Conservation (phyloP, 2,888 invertebrate genomes). For the Caradrina kadenii region DNA sequence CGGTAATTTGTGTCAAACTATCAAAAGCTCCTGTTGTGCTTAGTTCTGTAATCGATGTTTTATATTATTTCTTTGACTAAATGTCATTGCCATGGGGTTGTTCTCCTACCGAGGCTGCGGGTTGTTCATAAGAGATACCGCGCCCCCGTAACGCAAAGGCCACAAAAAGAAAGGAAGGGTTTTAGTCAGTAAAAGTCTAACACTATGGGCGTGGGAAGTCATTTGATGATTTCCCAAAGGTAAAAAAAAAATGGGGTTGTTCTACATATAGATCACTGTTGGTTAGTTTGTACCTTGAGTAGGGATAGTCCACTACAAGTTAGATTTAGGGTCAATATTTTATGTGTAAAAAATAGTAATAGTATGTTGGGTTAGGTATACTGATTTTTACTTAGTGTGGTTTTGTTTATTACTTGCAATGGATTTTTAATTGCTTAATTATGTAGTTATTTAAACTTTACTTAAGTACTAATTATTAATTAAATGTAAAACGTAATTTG, state of each 20-base stretch:
- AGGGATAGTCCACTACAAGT: neutral
- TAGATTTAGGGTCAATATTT: slow-evolving; percentile 17
- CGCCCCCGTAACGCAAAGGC: no score
- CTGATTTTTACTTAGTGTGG: no score
- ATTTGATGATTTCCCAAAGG: no score
- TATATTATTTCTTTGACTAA: neutral
- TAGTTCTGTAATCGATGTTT: neutral
- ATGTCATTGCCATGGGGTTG: neutral
- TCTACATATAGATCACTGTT: no score
- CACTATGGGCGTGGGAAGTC: no score
- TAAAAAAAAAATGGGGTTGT: no score
- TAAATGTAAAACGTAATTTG: neutral
- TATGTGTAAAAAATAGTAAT: slow-evolving; percentile 18
- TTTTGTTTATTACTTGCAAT: neutral
- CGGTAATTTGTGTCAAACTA: slow-evolving; percentile 21
- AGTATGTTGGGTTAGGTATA: no score
- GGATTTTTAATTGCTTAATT: neutral
- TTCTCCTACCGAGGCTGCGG: no score
- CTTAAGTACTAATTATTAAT: neutral
- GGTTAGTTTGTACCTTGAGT: slow-evolving; percentile 18
- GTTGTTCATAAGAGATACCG: no score
- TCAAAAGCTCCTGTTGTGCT: slow-evolving; percentile 6
- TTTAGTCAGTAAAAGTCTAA: no score
- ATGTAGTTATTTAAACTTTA: no score
- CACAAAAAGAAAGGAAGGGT: no score